phyloP scores from a whole-genome alignment of 2,797 vertebrate genomes.

The Enteromius treurensis region DNA sequence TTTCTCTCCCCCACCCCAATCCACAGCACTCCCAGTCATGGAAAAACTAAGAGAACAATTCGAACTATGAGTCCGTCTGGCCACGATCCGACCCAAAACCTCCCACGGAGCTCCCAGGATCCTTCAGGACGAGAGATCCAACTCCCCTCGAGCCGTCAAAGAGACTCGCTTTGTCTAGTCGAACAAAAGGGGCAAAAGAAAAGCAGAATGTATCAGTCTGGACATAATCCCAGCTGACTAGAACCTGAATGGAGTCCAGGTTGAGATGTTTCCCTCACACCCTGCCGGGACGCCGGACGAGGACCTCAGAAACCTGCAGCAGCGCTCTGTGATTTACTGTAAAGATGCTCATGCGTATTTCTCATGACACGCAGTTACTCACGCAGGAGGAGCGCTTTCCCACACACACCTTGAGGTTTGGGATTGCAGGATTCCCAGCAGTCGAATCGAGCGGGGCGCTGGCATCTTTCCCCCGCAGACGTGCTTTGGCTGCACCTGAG shows the following conservation, averaged over 20 bases:
- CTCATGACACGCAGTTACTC: slow-evolving; percentile 6
- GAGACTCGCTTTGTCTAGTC: slow-evolving; percentile 56
- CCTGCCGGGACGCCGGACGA: not conserved
- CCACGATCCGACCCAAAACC: slow-evolving; percentile 49
- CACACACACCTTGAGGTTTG: slow-evolving; percentile 19
- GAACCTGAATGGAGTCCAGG: slow-evolving; percentile 52
- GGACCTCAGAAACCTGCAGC: slow-evolving; percentile 15
- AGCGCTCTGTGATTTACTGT: slow-evolving; percentile 29
- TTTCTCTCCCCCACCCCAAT: slow-evolving; percentile 54
- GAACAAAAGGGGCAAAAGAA: slow-evolving; percentile 69
- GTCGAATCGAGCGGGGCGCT: not conserved
- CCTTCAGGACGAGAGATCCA: slow-evolving; percentile 29
- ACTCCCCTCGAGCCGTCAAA: slow-evolving; percentile 68
- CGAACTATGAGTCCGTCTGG: slow-evolving; percentile 69
- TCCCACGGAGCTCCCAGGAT: slow-evolving; percentile 41
- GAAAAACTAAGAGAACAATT: slow-evolving; percentile 68
- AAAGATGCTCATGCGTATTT: not conserved
- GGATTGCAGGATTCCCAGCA: slow-evolving; percentile 16
- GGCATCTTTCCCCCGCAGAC: not conserved
- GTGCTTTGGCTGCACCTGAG: not conserved
- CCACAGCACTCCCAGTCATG: slow-evolving; percentile 69
- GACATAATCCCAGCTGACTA: slow-evolving; percentile 64
- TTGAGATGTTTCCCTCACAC: slow-evolving; percentile 33
- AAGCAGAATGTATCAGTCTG: slow-evolving; percentile 74
- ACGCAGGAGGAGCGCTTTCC: slow-evolving; percentile 11